Evolutionary conservation across 2,888 invertebrate genomes (phyloP).

Genomic region (Diadegma fenestrale): DNA sequence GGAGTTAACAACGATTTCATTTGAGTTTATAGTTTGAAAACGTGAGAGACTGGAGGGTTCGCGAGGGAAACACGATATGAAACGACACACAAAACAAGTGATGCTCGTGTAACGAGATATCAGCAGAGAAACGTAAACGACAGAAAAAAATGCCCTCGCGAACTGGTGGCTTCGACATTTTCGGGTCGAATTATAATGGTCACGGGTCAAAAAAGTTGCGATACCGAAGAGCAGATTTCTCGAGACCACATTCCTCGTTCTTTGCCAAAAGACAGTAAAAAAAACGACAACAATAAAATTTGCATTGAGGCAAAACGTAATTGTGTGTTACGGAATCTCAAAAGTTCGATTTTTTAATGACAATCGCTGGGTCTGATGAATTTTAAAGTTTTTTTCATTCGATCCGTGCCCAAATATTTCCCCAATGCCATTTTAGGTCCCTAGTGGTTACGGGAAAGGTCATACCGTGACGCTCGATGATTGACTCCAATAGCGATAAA

Average conservation of each 20-base stretch:
- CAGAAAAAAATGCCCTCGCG: background rate
- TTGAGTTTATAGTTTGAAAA: background rate
- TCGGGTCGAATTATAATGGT: constrained; percentile 34
- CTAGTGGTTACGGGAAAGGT: constrained; percentile 14
- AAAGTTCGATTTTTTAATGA: background rate
- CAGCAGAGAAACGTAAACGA: constrained; percentile 25
- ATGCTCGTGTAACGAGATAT: constrained; percentile 55
- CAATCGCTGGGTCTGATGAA: background rate
- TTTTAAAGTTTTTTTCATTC: background rate
- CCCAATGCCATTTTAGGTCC: background rate
- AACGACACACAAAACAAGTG: constrained; percentile 38
- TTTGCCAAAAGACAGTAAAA: background rate
- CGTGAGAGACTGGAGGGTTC: background rate
- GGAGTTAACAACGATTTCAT: constrained; percentile 4
- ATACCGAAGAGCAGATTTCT: background rate
- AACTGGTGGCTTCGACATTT: constrained; percentile 10
- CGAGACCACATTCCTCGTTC: background rate
- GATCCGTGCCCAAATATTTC: background rate
- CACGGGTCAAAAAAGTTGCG: background rate
- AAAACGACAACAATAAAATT: background rate
- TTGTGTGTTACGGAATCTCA: background rate
- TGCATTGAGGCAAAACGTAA: too few species aligned
- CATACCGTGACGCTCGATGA: constrained; percentile 30
- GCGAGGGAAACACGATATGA: constrained; percentile 56
- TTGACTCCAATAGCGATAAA: constrained; percentile 30